A percentile compares a stretch with the other conserved stretches of the same genome.
Evolutionary conservation across 2,797 vertebrate genomes (phyloP).

Genomic region (Xerus rutilus): DNA sequence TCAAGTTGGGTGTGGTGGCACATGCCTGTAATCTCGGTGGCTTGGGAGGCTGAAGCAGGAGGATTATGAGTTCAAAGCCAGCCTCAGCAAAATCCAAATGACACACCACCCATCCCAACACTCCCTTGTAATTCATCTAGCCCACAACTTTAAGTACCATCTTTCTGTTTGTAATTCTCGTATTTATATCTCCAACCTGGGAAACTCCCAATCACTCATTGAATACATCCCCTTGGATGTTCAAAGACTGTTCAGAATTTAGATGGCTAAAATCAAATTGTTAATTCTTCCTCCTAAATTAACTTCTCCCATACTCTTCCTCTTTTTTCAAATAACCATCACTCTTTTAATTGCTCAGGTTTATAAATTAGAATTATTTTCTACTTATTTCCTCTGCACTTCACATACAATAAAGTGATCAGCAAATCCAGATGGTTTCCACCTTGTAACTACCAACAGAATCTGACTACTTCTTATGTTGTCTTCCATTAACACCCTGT

Average conservation of each 20-base stretch:
- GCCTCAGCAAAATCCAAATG: not conserved
- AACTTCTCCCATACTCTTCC: not conserved
- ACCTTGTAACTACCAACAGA: not conserved
- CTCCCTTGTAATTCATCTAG: not conserved
- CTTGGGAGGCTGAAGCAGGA: too few relatives aligned
- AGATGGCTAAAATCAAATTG: not conserved
- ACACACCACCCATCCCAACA: not conserved
- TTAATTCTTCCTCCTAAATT: conserved; percentile 21
- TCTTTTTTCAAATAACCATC: conserved; percentile 17
- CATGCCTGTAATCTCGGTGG: too few relatives aligned
- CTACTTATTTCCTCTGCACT: not conserved
- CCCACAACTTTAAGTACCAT: not conserved
- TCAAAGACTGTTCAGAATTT: not conserved
- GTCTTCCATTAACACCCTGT: not conserved
- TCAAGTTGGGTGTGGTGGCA: too few relatives aligned
- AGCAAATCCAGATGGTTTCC: conserved; percentile 15
- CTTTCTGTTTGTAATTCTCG: conserved; percentile 4
- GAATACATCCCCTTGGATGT: not conserved
- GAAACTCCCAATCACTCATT: not conserved
- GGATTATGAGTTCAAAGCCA: too few relatives aligned
- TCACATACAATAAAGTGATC: not conserved
- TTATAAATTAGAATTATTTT: conserved; percentile 11
- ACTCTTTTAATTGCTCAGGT: not conserved
- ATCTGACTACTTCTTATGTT: not conserved
- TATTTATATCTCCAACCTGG: not conserved